Percentiles rank a stretch among this genome's conserved stretches.
These are phyloP conservation scores for Pipistrellus nathusii DNA, from an alignment of 2,797 vertebrate genomes.

Conservation along the genomic window DNA sequence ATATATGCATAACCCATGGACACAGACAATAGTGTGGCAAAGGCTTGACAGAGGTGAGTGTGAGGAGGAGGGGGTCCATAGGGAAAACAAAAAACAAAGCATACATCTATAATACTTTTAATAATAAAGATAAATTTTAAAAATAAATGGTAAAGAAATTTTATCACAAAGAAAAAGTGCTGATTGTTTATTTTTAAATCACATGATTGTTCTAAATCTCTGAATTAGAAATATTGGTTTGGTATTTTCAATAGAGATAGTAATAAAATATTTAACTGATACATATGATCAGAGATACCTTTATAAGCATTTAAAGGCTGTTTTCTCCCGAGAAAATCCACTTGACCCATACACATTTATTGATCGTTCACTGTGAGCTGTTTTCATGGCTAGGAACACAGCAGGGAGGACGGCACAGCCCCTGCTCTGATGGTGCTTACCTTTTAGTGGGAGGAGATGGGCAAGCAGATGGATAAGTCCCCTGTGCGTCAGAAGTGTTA, in stretches of 20 bases:
- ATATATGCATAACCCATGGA: no score
- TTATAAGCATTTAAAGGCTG: not conserved
- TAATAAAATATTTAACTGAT: slow-evolving; percentile 19
- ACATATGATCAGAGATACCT: slow-evolving; percentile 10
- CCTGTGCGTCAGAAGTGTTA: not conserved
- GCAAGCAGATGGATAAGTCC: not conserved
- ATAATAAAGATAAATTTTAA: no score
- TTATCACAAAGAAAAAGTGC: no score
- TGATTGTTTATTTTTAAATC: slow-evolving; percentile 25
- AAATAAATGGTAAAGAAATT: no score
- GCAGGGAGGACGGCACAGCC: not conserved
- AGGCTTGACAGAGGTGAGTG: no score
- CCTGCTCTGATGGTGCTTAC: not conserved
- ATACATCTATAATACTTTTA: no score
- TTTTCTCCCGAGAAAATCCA: not conserved
- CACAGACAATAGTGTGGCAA: no score
- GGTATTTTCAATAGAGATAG: slow-evolving; percentile 25
- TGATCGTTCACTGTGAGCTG: not conserved
- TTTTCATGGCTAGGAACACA: not conserved
- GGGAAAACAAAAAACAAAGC: no score
- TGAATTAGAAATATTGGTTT: slow-evolving; percentile 10
- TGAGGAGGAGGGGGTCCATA: no score
- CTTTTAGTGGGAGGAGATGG: not conserved
- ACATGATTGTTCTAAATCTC: not conserved
- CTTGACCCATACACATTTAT: not conserved